Evolutionary conservation across 92 coral and sea anemone species (phyloP).

Genomic region (Palythoa caribaeorum): DNA sequence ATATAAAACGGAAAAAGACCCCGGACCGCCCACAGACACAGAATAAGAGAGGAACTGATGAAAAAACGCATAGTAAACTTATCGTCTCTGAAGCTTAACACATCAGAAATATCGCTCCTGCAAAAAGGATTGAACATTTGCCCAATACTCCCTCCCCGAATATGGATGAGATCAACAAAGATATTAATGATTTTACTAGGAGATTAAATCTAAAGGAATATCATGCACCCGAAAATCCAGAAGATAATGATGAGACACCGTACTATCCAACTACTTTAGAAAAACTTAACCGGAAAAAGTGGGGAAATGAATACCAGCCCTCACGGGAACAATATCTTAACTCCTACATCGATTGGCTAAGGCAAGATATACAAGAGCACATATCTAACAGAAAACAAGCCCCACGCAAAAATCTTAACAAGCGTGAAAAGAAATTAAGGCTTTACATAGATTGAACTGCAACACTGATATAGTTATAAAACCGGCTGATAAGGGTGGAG

Average conservation of each 20-base stretch:
- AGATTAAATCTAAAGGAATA: slow-evolving; percentile 38
- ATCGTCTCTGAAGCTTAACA: too few species aligned
- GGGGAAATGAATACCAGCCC: slow-evolving; percentile 4
- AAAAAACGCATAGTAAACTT: too few species aligned
- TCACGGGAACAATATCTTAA: slow-evolving; percentile 50
- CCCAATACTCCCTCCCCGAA: too few species aligned
- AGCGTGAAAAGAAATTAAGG: slow-evolving; percentile 2
- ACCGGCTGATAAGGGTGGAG: slow-evolving; percentile 11
- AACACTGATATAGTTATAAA: background rate
- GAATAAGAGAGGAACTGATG: too few species aligned
- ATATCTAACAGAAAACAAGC: background rate
- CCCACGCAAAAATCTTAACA: background rate
- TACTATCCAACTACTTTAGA: slow-evolving; percentile 33
- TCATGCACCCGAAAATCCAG: slow-evolving; percentile 35
- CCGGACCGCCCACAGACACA: too few species aligned
- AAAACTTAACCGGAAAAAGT: slow-evolving; percentile 32
- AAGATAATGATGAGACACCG: slow-evolving; percentile 23
- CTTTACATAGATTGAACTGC: background rate
- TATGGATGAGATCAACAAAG: slow-evolving; percentile 22
- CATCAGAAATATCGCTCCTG: too few species aligned
- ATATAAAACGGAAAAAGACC: too few species aligned
- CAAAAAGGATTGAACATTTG: too few species aligned
- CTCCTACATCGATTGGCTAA: slow-evolving; percentile 24
- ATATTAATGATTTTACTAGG: slow-evolving; percentile 48
- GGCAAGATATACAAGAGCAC: background rate